A percentile compares a stretch with the other conserved stretches of the same genome.
These are phyloP conservation scores for Nephila pilipes DNA, from an alignment of 1,140 invertebrate genomes.

Conservation along the genomic window DNA sequence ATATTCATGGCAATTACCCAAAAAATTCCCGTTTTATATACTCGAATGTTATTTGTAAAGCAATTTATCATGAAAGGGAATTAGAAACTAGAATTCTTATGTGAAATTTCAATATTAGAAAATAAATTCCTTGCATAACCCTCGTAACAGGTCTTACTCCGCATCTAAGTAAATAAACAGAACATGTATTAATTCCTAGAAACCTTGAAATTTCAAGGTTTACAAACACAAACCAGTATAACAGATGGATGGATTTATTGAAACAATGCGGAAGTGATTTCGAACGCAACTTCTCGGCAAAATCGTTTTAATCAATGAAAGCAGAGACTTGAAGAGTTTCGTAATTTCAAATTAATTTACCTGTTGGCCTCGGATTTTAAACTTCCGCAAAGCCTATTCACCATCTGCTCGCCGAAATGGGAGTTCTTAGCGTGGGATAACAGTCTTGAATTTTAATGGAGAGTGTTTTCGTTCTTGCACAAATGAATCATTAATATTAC, in stretches of 20 bases:
- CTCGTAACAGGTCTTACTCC: neutral
- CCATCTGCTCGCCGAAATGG: neutral
- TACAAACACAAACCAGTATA: neutral
- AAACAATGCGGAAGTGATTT: slow-evolving; percentile 34
- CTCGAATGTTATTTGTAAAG: too few relatives aligned
- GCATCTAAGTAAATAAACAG: neutral
- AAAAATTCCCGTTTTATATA: too few relatives aligned
- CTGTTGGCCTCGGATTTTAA: neutral
- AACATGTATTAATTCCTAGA: neutral
- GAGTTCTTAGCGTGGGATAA: slow-evolving; percentile 15
- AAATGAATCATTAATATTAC: slow-evolving; percentile 34
- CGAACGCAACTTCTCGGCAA: neutral
- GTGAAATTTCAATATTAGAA: neutral
- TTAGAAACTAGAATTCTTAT: too few relatives aligned
- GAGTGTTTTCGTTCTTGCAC: neutral
- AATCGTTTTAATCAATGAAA: slow-evolving; percentile 18
- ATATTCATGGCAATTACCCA: too few relatives aligned
- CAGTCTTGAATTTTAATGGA: slow-evolving; percentile 40
- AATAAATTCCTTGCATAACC: neutral
- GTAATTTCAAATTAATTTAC: slow-evolving; percentile 35
- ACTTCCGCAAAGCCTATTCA: slow-evolving; percentile 15
- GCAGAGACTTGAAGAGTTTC: neutral
- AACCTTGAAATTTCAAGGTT: slow-evolving; percentile 48
- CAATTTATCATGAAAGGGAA: too few relatives aligned
- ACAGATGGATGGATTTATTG: neutral